Base-by-base conservation (phyloP, 2,888 invertebrate species). In the Pasiphila rectangulata region DNA sequence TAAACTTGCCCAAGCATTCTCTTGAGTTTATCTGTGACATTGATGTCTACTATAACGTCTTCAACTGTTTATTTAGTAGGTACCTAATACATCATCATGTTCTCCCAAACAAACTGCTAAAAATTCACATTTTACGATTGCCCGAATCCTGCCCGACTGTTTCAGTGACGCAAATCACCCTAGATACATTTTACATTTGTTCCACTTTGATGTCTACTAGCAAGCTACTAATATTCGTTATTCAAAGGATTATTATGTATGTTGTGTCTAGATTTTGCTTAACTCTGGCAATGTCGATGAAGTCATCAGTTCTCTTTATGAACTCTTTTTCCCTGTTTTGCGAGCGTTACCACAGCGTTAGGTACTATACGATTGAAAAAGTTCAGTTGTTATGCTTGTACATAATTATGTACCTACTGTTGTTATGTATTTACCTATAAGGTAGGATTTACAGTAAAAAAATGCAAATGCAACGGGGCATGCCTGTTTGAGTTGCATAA, bases 61-160 rank as follows among this genome's bases (percentile, higher is more conserved):
- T 40, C 9, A 21, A 36, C 27, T 44, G 49, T 54, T 53, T 44
- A 46, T 32, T 15, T 34, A 38, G 37, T 42, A 37, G 32, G 38
- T 35, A 41, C 46, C 30, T 41, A 38, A 49, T 46, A 19, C 36
- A 49, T 58, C 46, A 47, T 49, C 32, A 48, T 49, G 21, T 39
- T 38, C 51, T 49, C 55, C 51, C 35, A 56, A 62, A 61, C 53
- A 58, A 59, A 60, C 47, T 46, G 54, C 55, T 64, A 61, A 67
- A 69, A 73, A 72, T 55, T 64, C 57, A 20, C 56, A 59, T 63
- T 71, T 68, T 63, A 64, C 56, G 64, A 65, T 59, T 62, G 61
- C 60, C 52, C 40, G 49, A 55, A 54, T 56, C 48, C 54, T 62
- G 44, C 56, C 47, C 17, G 51, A 57, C 59, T 57, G 54, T 37